Conservation (phyloP, 2,113 vertebrate genomes). For the Pelobates fuscus region DNA sequence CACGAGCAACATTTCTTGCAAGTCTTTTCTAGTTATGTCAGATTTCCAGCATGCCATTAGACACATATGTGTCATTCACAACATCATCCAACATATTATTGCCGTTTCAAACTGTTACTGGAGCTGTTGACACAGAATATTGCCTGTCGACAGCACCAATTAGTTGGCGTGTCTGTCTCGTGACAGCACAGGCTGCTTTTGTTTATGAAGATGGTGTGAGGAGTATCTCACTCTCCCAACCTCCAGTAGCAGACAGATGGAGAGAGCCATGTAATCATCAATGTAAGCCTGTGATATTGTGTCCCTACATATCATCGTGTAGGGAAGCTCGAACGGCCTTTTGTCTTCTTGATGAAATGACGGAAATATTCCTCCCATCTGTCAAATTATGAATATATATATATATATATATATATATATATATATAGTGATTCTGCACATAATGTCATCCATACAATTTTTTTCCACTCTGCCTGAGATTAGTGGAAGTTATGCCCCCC, state of each 20-base stretch:
- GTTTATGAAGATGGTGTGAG: constrained; percentile 77
- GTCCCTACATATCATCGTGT: constrained; percentile 72
- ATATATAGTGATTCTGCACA: neutral
- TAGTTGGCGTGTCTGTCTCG: constrained; percentile 79
- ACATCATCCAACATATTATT: constrained; percentile 82
- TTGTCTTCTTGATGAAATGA: constrained; percentile 76
- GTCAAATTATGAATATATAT: constrained; percentile 72
- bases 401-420: constrained; percentile 62
- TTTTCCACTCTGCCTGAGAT: too few species aligned
- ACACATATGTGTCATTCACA: constrained; percentile 76
- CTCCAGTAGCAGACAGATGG: constrained; percentile 80
- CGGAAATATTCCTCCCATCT: constrained; percentile 74
- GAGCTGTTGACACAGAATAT: constrained; percentile 81
- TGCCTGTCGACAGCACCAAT: constrained; percentile 84
- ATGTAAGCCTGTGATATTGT: constrained; percentile 73
- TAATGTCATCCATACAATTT: too few species aligned
- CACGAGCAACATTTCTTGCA: constrained; percentile 68
- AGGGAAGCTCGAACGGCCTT: constrained; percentile 73
- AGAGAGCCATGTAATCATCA: constrained; percentile 81
- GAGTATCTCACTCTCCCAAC: constrained; percentile 74
- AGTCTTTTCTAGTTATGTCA: constrained; percentile 79
- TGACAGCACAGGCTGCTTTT: constrained; percentile 81
- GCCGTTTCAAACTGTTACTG: constrained; percentile 81
- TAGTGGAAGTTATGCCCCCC: too few species aligned
- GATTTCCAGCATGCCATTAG: constrained; percentile 76